phyloP scores from a whole-genome alignment of 2,888 invertebrate genomes.

The Neoitamus cyanurus region DNA sequence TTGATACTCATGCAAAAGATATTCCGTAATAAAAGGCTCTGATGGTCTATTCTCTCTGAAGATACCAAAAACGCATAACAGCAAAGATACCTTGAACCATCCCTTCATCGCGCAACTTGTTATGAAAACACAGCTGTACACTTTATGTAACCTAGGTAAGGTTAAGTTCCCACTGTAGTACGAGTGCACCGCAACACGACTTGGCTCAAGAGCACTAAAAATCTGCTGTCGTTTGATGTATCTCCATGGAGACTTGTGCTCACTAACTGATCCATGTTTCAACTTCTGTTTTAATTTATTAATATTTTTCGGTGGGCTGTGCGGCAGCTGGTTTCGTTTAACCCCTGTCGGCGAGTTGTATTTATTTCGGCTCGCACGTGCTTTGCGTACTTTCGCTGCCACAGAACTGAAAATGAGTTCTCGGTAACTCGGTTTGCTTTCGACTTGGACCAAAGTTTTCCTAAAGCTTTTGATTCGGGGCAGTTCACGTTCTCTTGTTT shows the following conservation, averaged over 20 bases:
- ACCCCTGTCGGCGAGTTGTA: background rate
- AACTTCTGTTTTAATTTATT: background rate
- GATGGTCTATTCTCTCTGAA: slow-evolving; percentile 88
- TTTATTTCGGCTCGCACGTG: background rate
- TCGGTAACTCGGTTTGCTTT: background rate
- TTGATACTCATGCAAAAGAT: slow-evolving; percentile 76
- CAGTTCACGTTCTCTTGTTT: background rate
- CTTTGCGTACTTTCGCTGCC: background rate
- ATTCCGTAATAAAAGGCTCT: slow-evolving; percentile 86
- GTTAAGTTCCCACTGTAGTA: background rate
- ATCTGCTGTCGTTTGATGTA: background rate
- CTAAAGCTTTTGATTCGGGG: background rate
- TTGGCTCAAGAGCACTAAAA: background rate
- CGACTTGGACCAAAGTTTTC: background rate
- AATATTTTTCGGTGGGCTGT: background rate
- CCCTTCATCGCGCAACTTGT: slow-evolving; percentile 60
- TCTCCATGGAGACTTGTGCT: background rate
- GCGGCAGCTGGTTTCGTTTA: background rate
- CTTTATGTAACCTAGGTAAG: background rate
- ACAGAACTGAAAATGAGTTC: background rate
- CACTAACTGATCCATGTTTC: background rate
- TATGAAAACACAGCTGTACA: background rate
- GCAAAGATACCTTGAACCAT: slow-evolving; percentile 78
- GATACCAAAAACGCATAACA: slow-evolving; percentile 83
- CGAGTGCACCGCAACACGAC: background rate